These are phyloP conservation scores for Nomada fabriciana DNA, from an alignment of 2,888 invertebrate genomes.

Conservation along the genomic window DNA sequence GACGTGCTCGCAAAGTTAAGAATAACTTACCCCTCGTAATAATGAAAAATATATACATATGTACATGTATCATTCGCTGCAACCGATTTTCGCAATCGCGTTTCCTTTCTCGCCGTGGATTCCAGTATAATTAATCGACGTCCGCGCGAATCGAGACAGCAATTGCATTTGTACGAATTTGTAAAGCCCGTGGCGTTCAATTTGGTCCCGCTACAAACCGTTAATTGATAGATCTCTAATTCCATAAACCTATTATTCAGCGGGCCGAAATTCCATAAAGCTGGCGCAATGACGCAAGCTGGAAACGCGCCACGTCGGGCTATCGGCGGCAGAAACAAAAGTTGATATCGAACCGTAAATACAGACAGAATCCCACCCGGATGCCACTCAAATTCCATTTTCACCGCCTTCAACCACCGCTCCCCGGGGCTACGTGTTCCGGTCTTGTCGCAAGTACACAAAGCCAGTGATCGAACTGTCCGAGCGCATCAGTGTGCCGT, in stretches of 20 bases:
- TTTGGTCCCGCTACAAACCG: background rate
- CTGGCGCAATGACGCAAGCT: background rate
- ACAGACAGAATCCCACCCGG: conserved; percentile 34
- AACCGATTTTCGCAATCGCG: background rate
- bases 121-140: conserved; percentile 10
- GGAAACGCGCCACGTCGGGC: background rate
- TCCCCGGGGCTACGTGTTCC: conserved; percentile 43
- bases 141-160: background rate
- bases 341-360: conserved; percentile 45
- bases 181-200: background rate
- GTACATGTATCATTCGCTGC: too few relatives aligned
- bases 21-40: conserved; percentile 25
- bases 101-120: background rate
- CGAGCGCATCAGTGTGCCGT: conserved; percentile 60
- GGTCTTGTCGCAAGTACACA: conserved; percentile 45
- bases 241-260: conserved; percentile 31
- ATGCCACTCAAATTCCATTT: conserved; percentile 57
- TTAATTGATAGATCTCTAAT: conserved; percentile 53
- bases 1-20: conserved; percentile 16
- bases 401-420: conserved; percentile 43
- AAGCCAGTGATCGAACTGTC: conserved; percentile 65
- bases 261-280: conserved; percentile 29
- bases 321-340: conserved; percentile 28
- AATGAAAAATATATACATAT: too few relatives aligned
- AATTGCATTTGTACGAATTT: conserved; percentile 35